Base-by-base conservation (phyloP, 2,888 invertebrate genomes). In the Elegia similella region DNA sequence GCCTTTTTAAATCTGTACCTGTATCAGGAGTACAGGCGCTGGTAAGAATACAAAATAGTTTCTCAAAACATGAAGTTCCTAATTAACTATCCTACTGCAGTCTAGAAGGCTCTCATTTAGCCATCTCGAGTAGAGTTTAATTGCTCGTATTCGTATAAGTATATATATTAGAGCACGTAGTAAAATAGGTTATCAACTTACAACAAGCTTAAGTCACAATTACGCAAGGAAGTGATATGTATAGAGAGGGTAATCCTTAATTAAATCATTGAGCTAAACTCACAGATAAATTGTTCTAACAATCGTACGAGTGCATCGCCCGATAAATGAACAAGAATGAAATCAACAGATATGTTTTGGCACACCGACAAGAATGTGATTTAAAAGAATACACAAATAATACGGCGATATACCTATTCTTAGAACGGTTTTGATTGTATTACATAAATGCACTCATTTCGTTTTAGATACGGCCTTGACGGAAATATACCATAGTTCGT, bases 21-120 rank as follows among this genome's bases (percentile, higher is more conserved):
- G n/a, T n/a, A n/a, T n/a, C n/a, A n/a, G n/a, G n/a, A n/a, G n/a
- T 58, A 94, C 95, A 30, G 96, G 96, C 78, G 94, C 94, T 92
- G 95, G 96, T 96, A 81, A 78, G 72, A 47, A 38, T n/a, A n/a
- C n/a, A 10, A 10, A 2, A 10, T 8, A 1, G 0, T 8, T 34
- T n/a, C n/a, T 1, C 10, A 10, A 12, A 34, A 1, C 8, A 34
- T 34, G 34, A 10, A 8, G 34, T 34, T 34, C 12, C 34, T 34
- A n/a, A n/a, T n/a, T n/a, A n/a, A n/a, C n/a, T n/a, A n/a, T n/a
- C n/a, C n/a, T n/a, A n/a, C n/a, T n/a, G n/a, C n/a, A n/a, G n/a
- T n/a, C n/a, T n/a, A n/a, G n/a, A n/a, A n/a, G n/a, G n/a, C n/a
- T n/a, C n/a, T n/a, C n/a, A n/a, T n/a, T n/a, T n/a, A n/a, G n/a